A percentile compares a stretch with the other conserved stretches of the same genome.
Evolutionary conservation across 2,888 invertebrate species (phyloP).

Genomic region (Cheilosia grossa): DNA sequence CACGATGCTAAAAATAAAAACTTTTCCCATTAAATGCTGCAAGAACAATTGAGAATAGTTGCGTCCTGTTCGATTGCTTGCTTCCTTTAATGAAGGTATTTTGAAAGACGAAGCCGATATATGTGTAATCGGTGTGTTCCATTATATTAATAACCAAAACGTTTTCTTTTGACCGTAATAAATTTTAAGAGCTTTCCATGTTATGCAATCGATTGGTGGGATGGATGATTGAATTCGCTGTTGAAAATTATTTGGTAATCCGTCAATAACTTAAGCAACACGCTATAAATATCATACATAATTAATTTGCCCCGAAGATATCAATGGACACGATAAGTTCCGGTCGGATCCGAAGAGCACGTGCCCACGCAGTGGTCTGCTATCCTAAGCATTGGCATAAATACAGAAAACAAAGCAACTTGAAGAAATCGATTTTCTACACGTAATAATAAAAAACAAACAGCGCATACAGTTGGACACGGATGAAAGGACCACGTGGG

Average conservation of each 20-base stretch:
- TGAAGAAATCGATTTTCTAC: background rate
- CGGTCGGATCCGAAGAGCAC: background rate
- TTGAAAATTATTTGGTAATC: background rate
- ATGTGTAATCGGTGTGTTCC: background rate
- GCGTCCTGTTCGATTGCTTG: slow-evolving; percentile 22
- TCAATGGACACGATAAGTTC: background rate
- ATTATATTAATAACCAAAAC: background rate
- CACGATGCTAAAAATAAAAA: slow-evolving; percentile 55
- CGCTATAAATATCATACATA: background rate
- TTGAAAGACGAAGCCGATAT: background rate
- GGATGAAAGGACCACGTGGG: too few relatives aligned
- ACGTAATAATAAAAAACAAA: background rate
- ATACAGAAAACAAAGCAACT: background rate
- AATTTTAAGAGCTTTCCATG: background rate
- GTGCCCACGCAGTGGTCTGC: background rate
- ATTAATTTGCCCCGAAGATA: background rate
- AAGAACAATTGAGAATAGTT: slow-evolving; percentile 14
- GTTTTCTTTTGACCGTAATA: background rate
- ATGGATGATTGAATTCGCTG: background rate
- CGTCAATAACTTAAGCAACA: background rate
- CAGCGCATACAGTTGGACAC: background rate
- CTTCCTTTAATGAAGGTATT: slow-evolving; percentile 22
- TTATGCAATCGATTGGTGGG: background rate
- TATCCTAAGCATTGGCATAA: background rate
- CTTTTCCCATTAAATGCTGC: slow-evolving; percentile 53